Conservation (phyloP, 1,140 invertebrate species). For the Bombus waltoni region DNA sequence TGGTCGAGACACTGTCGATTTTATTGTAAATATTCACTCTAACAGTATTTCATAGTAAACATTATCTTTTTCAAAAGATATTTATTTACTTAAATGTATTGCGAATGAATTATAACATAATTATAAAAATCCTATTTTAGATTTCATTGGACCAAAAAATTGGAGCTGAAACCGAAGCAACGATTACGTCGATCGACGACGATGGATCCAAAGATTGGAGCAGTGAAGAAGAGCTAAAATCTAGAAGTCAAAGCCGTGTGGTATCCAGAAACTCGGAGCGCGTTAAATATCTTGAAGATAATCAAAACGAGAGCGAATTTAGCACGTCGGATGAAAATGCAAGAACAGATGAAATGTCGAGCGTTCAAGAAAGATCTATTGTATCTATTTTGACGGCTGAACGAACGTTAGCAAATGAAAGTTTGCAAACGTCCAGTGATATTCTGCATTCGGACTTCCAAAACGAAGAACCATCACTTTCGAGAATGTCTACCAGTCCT, state of each 20-base stretch:
- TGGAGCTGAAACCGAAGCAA: background rate
- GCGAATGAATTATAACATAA: no score
- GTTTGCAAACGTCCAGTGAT: slow-evolving; percentile 9
- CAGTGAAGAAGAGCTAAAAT: slow-evolving; percentile 55
- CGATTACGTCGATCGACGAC: slow-evolving; percentile 22
- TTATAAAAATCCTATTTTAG: slow-evolving; percentile 32
- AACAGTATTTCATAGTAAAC: background rate
- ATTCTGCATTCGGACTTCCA: background rate
- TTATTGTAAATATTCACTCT: slow-evolving; percentile 54
- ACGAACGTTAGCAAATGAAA: slow-evolving; percentile 15
- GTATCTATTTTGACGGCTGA: slow-evolving; percentile 28
- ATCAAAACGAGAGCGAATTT: slow-evolving; percentile 34
- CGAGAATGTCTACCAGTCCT: background rate
- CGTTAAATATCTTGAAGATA: background rate
- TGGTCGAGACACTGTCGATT: slow-evolving; percentile 56
- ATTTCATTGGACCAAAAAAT: slow-evolving; percentile 33
- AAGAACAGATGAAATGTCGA: background rate
- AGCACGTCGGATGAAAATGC: slow-evolving; percentile 29
- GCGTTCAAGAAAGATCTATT: slow-evolving; percentile 14
- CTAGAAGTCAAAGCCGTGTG: background rate
- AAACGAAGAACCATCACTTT: background rate
- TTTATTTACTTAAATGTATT: background rate
- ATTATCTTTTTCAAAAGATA: background rate
- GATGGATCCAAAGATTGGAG: slow-evolving; percentile 57
- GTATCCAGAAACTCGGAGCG: slow-evolving; percentile 15